These are phyloP conservation scores for Melitaea athalia DNA, from an alignment of 2,888 invertebrate genomes.

Conservation along the genomic window DNA sequence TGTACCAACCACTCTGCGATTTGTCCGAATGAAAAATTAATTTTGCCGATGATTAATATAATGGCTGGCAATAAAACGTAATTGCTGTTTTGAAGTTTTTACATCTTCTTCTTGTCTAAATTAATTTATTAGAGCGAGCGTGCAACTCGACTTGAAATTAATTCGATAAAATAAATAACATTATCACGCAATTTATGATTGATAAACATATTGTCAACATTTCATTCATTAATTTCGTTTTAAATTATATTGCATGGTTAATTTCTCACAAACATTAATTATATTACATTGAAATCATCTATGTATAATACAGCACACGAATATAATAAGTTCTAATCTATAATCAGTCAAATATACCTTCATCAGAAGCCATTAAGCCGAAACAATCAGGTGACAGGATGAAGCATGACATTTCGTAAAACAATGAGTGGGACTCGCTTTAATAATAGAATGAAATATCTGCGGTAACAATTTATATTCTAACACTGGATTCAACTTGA, in stretches of 20 bases:
- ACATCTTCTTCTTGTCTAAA: constrained; percentile 80
- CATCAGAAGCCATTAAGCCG: constrained; percentile 46
- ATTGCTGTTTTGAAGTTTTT: constrained; percentile 81
- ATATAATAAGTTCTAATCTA: background rate
- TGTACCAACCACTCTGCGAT: constrained; percentile 72
- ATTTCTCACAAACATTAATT: background rate
- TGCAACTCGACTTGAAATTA: constrained; percentile 33
- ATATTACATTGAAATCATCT: background rate
- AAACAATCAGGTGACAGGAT: constrained; percentile 80
- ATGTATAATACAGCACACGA: background rate
- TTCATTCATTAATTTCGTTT: background rate
- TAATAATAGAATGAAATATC: constrained; percentile 80
- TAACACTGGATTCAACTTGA: constrained; percentile 81
- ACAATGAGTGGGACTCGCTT: constrained; percentile 76
- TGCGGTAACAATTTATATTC: constrained; percentile 81
- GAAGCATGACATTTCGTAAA: constrained; percentile 79
- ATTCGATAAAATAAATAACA: constrained; percentile 31
- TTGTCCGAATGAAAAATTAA: constrained; percentile 82
- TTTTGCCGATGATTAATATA: constrained; percentile 81
- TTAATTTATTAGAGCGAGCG: constrained; percentile 67
- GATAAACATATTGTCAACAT: background rate
- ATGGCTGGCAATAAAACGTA: constrained; percentile 78
- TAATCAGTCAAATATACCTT: constrained; percentile 22
- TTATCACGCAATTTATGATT: constrained; percentile 14
- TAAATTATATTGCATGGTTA: background rate